These are phyloP conservation scores for Cyprichromis sp. DNA, from an alignment of 2,113 vertebrate species.

Conservation along the genomic window DNA sequence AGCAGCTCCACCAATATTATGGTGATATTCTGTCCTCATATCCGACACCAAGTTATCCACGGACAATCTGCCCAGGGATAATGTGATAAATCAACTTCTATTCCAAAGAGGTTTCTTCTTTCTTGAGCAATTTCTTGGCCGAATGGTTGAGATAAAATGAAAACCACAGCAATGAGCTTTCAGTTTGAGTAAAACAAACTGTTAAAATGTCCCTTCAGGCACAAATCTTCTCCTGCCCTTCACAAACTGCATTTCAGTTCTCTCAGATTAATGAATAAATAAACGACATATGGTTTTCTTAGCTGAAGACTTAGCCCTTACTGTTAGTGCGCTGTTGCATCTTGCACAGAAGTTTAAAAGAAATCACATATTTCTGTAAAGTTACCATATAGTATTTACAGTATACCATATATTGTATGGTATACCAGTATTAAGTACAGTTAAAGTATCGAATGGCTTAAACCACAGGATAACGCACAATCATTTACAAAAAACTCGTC, in stretches of 20 bases:
- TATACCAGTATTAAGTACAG: too few relatives aligned
- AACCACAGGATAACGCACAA: accelerated
- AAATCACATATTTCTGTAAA: not conserved
- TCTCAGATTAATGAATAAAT: not conserved
- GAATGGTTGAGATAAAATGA: accelerated
- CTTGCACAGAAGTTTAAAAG: not conserved
- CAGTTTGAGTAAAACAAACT: not conserved
- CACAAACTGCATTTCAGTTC: not conserved
- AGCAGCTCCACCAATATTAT: not conserved
- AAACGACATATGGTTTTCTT: accelerated
- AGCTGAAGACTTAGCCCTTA: not conserved
- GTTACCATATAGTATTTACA: not conserved
- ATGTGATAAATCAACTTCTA: not conserved
- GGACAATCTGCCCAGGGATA: not conserved
- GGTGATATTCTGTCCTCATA: not conserved
- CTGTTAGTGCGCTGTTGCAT: not conserved
- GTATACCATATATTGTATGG: too few relatives aligned
- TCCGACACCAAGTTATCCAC: not conserved
- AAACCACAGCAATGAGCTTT: not conserved
- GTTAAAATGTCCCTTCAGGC: not conserved
- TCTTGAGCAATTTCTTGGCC: not conserved
- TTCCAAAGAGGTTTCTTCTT: not conserved
- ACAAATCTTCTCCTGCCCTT: accelerated
- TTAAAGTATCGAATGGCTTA: not conserved
- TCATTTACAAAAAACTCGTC: not conserved